Percentiles rank a stretch among this genome's conserved stretches.
phyloP scores from a whole-genome alignment of 1,140 invertebrate genomes.

The Diabrotica undecimpunctata region DNA sequence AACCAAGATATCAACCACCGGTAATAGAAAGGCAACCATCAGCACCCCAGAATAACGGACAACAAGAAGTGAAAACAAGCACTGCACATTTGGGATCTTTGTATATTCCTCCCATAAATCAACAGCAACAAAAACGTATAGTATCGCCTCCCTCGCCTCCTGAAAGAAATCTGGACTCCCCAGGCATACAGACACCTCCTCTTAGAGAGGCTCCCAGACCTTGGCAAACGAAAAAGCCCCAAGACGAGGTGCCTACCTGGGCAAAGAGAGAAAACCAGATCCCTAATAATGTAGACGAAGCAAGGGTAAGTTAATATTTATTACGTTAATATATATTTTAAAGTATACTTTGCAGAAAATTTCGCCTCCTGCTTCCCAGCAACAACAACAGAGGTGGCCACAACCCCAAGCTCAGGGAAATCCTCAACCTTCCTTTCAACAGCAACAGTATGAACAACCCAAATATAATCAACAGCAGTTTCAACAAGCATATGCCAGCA shows the following conservation, averaged over 20 bases:
- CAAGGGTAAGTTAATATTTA: not conserved
- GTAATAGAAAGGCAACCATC: conserved; percentile 28
- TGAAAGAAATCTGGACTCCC: conserved; percentile 53
- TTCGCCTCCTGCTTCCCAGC: conserved; percentile 6
- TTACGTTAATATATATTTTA: not conserved
- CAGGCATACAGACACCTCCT: conserved; percentile 45
- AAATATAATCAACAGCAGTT: conserved; percentile 16
- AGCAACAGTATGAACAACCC: conserved; percentile 17
- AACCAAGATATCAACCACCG: conserved; percentile 27
- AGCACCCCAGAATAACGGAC: conserved; percentile 12
- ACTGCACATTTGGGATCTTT: conserved; percentile 40
- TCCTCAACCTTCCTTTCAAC: conserved; percentile 26
- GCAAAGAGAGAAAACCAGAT: conserved; percentile 29
- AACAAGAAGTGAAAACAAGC: conserved; percentile 22
- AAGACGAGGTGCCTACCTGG: conserved; percentile 42
- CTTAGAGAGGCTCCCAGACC: conserved; percentile 45
- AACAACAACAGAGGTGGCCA: conserved; percentile 26
- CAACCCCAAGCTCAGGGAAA: conserved; percentile 14
- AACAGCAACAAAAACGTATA: conserved; percentile 36
- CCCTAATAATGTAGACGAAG: not conserved
- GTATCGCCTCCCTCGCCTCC: conserved; percentile 40
- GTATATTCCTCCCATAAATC: conserved; percentile 44
- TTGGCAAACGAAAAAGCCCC: conserved; percentile 40
- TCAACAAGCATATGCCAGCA: not conserved
- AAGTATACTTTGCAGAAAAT: conserved; percentile 7